Conservation (phyloP, 2,113 vertebrate genomes). For the Larimichthys crocea region DNA sequence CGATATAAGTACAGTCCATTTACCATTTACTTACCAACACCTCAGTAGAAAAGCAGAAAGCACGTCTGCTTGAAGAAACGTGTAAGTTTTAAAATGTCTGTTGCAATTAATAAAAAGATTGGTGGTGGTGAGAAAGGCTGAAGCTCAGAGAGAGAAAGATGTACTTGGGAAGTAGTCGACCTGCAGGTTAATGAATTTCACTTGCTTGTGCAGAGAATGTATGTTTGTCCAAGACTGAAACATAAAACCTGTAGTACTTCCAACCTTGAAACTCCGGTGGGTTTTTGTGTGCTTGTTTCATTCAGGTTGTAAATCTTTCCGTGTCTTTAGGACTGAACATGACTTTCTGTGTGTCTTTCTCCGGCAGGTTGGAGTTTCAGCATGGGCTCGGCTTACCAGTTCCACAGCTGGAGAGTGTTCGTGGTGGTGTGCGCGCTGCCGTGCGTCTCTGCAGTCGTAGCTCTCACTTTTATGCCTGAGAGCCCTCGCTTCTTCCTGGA, state of each 20-base stretch:
- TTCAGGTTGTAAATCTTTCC: not conserved
- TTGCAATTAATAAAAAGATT: not conserved
- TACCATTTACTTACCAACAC: not conserved
- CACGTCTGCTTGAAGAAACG: not conserved
- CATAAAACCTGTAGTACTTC: not conserved
- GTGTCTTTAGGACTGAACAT: not conserved
- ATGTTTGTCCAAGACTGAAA: not conserved
- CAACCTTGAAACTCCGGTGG: not conserved
- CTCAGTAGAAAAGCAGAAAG: not conserved
- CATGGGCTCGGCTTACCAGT: conserved; percentile 99
- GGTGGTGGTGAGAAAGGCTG: not conserved
- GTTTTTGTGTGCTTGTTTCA: not conserved
- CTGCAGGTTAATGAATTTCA: conserved; percentile 22
- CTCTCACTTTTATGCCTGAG: conserved; percentile 98
- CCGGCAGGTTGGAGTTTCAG: conserved; percentile 97
- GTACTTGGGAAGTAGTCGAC: not conserved
- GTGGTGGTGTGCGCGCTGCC: conserved; percentile 97
- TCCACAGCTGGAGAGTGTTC: conserved; percentile 99
- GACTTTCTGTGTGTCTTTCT: conserved; percentile 2
- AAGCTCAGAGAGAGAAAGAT: not conserved
- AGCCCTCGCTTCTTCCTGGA: conserved; percentile 93
- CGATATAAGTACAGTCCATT: no score
- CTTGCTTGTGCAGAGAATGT: not conserved
- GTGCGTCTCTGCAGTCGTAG: conserved; percentile 93
- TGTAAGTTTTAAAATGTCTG: not conserved